Base-by-base conservation (phyloP, 2,888 invertebrate genomes). In the Tromatobia lineatoria region DNA sequence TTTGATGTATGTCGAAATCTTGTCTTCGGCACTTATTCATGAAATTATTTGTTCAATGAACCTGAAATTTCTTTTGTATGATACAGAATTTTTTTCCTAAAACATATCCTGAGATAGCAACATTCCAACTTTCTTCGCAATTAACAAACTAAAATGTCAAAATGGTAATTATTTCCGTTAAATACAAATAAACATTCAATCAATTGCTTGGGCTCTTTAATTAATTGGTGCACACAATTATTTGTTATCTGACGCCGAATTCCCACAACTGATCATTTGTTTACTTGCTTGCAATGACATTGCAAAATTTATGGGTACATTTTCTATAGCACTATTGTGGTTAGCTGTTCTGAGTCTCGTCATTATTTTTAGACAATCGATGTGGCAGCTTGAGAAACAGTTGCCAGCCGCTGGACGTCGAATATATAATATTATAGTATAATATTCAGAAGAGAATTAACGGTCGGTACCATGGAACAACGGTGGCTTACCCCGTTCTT, bases 401-500 rank as follows among this genome's bases (percentile, higher is more conserved):
- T 23, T 42, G 59, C 13, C 25, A 15, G 42, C 45, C n/a, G 25
- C 45, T 23, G 73, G 8, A 7, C 57, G 73, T n/a, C n/a, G 57
- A 61, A 77, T 52, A 61, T 47, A 45, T 47, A 57, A 77, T 57
- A 64, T 61, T 74, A 64, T 71, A 70, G 52, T 76, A 75, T 77
- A 80, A 84, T 84, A 81, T 78, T 78, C 74, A 64, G 59, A 47
- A 54, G 84, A 81, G 84, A 78, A 81, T 84, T 77, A 78, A 84
- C 77, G 52, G 64, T 52, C 73, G 78, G 73, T 61, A 78, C 74
- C 64, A 81, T 78, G 84, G 77, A 81, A 84, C 84, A 81, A 84
- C 81, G 74, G 81, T 42, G 84, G 84, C 81, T 84, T 84, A 84
- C 77, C 84, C 77, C 42, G 69, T 81, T 78, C 77, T 81, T 70